Evolutionary conservation across 1,140 invertebrate species (phyloP).

Genomic region (Atta colombica): DNA sequence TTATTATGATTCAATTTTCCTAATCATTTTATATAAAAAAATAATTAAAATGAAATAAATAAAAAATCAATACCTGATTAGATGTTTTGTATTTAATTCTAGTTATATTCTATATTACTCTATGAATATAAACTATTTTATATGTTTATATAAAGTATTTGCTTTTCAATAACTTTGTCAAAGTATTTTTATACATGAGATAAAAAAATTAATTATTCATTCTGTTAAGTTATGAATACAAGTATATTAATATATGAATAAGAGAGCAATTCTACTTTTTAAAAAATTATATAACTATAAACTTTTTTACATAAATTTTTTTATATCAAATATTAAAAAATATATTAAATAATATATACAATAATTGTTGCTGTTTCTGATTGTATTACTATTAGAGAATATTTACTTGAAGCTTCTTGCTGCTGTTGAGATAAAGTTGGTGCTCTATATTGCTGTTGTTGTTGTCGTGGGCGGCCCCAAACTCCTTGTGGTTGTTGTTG

Average conservation of each 20-base stretch:
- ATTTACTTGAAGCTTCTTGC: conserved; percentile 34
- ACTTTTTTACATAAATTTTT: conserved; percentile 5
- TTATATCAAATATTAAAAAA: conserved; percentile 8
- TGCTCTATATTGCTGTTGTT: not conserved
- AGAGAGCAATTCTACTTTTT: not conserved
- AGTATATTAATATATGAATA: not conserved
- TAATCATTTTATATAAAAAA: not conserved
- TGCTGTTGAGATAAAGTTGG: conserved; percentile 60
- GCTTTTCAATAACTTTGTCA: not conserved
- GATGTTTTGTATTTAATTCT: not conserved
- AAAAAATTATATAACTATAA: not conserved
- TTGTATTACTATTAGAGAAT: not conserved
- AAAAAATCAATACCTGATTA: not conserved
- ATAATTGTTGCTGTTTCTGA: not conserved
- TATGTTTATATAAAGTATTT: not conserved
- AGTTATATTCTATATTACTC: not conserved
- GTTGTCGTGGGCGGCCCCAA: not conserved
- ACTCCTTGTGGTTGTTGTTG: not conserved
- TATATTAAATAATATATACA: not conserved
- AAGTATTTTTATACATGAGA: not conserved
- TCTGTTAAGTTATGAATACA: not conserved
- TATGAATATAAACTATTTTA: not conserved
- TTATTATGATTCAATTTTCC: not conserved
- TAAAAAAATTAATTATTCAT: not conserved
- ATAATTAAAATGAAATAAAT: not conserved